Evolutionary conservation across 2,888 invertebrate species (phyloP), one percentile per base, ranked within the genome.

Genomic region (Parnassius mnemosyne): DNA sequence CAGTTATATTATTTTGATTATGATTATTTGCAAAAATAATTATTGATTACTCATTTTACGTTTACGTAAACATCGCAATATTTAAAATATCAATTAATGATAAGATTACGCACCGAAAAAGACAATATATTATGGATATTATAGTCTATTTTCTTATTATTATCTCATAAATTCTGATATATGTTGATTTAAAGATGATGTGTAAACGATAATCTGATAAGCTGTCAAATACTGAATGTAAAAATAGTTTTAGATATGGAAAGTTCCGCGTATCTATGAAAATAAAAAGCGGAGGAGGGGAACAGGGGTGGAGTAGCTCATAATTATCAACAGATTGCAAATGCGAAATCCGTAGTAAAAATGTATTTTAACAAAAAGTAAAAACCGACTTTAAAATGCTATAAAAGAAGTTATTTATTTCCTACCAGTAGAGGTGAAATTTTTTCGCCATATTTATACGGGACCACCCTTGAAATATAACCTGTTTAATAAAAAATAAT

Each of bases 1-100:
- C 25, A 5, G 2, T 25, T 25, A 25, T 25, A 25, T 25, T 25
- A 25, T 25, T 25, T 25, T 25, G 25, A 5, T 25, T 25, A 5
- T 25, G 25, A 25, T 25, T 25, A 25, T 25, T 25, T 25, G 25
- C 7, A 25, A 3, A 25, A 25, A 5, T 34, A 34, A 34, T 5
- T 34, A 5, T 34, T 3, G 34, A 34, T 34, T 34, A 34, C 34
- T 34, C 47, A 57, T 44, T 50, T 51, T 41, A 25, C 43, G 44
- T 54, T 54, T 54, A 63, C 58, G 51, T 58, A 63, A 58, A 58
- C 49, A 58, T 25, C 25, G 34, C 13, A 46, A 41, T 50, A 58
- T 53, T 57, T 42, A 10, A 58, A 44, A 55, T 50, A 54, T 53
- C 58, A 10, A 25, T 25, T 46, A 11, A 43, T 46, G 62, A 58